Evolutionary conservation across 2,888 invertebrate species (phyloP).

Genomic region (Nemotelus pantherinus): DNA sequence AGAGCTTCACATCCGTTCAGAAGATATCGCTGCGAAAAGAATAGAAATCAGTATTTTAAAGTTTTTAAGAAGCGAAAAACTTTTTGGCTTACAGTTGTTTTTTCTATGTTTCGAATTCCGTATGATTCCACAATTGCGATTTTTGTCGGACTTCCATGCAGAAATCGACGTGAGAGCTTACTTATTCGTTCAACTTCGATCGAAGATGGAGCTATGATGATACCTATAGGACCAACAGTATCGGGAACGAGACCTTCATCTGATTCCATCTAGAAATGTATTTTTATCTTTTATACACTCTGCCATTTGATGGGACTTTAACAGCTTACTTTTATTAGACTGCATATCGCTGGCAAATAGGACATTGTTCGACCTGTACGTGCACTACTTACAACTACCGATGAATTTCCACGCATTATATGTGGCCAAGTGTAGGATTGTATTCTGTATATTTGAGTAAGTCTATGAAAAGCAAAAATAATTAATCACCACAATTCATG

Average conservation of each 20-base stretch:
- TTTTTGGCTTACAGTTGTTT: slow-evolving; percentile 56
- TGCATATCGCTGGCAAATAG: slow-evolving; percentile 75
- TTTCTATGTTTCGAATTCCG: slow-evolving; percentile 54
- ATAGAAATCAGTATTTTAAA: neutral
- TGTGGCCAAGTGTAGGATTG: slow-evolving; percentile 79
- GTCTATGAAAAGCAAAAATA: slow-evolving; percentile 32
- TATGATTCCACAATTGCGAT: slow-evolving; percentile 65
- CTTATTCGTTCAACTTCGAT: slow-evolving; percentile 68
- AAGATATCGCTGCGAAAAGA: slow-evolving; percentile 58
- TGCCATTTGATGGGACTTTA: neutral
- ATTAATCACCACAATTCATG: too few relatives aligned
- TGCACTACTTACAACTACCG: slow-evolving; percentile 71
- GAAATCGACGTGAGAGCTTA: slow-evolving; percentile 60
- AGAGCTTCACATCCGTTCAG: slow-evolving; percentile 77
- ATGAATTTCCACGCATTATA: slow-evolving; percentile 72
- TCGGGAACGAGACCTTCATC: slow-evolving; percentile 56
- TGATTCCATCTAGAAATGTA: slow-evolving; percentile 59
- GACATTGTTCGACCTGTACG: slow-evolving; percentile 76
- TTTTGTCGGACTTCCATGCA: slow-evolving; percentile 58
- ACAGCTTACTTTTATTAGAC: slow-evolving; percentile 64
- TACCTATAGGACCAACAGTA: slow-evolving; percentile 70
- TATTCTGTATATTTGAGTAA: slow-evolving; percentile 61
- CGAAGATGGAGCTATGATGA: slow-evolving; percentile 75
- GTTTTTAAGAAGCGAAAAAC: neutral
- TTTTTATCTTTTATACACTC: neutral